Evolutionary conservation across 2,888 invertebrate species (phyloP).

Genomic region (Toxonevra muliebris): DNA sequence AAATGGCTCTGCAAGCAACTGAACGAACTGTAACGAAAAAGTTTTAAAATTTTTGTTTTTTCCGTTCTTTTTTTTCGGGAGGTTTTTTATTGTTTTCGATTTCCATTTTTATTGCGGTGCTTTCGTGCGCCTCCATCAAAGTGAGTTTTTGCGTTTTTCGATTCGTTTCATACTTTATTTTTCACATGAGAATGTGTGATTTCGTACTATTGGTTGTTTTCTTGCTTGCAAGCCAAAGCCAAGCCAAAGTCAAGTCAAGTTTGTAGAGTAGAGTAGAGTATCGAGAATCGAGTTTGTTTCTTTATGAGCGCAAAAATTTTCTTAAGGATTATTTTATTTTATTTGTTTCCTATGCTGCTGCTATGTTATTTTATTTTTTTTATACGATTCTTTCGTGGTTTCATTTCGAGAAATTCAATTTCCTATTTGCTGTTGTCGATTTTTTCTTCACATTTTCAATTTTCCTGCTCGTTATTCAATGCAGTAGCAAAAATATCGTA

Average conservation of each 20-base stretch:
- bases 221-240: too few species aligned
- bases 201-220: too few species aligned
- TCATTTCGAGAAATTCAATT: slow-evolving; percentile 22
- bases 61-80: not conserved
- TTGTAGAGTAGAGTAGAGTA: too few species aligned
- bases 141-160: too few species aligned
- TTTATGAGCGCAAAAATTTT: not conserved
- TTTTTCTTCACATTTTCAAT: not conserved
- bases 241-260: too few species aligned
- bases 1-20: slow-evolving; percentile 1
- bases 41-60: slow-evolving; percentile 25
- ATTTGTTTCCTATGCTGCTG: not conserved
- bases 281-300: too few species aligned
- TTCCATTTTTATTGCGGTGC: slow-evolving; percentile 51
- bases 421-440: slow-evolving; percentile 29
- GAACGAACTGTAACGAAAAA: slow-evolving; percentile 22
- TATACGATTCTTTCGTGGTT: slow-evolving; percentile 1
- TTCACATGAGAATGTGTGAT: too few species aligned
- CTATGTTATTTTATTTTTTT: not conserved
- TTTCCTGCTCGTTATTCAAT: too few species aligned
- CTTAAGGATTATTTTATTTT: slow-evolving; percentile 27
- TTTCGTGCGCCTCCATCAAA: slow-evolving; percentile 13
- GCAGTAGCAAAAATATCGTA: too few species aligned
- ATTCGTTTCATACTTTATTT: too few species aligned
- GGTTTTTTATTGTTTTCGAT: slow-evolving; percentile 59